Evolutionary conservation across 2,888 invertebrate species (phyloP).

Genomic region (Callosobruchus maculatus): DNA sequence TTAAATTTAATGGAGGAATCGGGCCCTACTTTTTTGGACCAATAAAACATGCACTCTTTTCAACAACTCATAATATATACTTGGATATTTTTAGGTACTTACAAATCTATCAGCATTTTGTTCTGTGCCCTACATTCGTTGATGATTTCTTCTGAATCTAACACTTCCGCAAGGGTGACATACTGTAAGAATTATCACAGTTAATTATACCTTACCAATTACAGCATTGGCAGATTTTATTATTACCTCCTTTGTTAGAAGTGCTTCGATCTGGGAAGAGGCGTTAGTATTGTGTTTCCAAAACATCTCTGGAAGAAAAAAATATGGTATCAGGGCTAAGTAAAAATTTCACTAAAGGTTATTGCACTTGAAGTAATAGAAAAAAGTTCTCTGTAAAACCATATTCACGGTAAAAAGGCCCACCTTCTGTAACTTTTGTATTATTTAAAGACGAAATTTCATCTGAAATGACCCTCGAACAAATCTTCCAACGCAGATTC

Average conservation of each 20-base stretch:
- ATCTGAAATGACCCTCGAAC: conserved; percentile 44
- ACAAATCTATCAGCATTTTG: conserved; percentile 88
- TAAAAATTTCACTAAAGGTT: conserved; percentile 4
- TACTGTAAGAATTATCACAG: conserved; percentile 56
- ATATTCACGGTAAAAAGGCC: conserved; percentile 8
- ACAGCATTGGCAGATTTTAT: background rate
- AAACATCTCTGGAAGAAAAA: conserved; percentile 59
- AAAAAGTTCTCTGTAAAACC: background rate
- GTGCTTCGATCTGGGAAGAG: conserved; percentile 71
- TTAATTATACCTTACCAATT: conserved; percentile 4
- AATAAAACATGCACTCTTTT: too few species aligned
- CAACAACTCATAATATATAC: too few species aligned
- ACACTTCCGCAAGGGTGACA: conserved; percentile 82
- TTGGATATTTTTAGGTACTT: conserved; percentile 57
- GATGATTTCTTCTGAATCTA: conserved; percentile 93
- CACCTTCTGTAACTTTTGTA: conserved; percentile 29
- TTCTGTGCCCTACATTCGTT: conserved; percentile 94
- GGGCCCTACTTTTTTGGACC: too few species aligned
- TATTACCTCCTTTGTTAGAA: conserved; percentile 72
- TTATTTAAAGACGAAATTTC: conserved; percentile 42
- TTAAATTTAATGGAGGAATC: too few species aligned
- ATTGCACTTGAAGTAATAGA: conserved; percentile 2
- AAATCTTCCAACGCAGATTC: conserved; percentile 35
- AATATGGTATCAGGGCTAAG: background rate
- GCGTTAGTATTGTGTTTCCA: conserved; percentile 75